These are phyloP conservation scores for Anthrax anthrax DNA, from an alignment of 2,888 invertebrate genomes.

Conservation along the genomic window DNA sequence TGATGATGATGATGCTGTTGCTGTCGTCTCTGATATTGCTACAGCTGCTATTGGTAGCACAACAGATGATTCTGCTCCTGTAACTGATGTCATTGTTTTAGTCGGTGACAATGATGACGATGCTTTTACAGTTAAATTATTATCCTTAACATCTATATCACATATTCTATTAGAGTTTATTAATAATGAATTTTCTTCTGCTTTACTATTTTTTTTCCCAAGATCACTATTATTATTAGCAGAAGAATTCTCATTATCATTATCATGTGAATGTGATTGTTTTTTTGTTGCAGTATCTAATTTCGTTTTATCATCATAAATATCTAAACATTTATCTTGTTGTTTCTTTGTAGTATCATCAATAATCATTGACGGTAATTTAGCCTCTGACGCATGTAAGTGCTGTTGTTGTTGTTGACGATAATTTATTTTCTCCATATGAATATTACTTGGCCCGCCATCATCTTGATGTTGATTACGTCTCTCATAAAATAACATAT, in stretches of 20 bases:
- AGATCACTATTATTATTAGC: slow-evolving; percentile 8
- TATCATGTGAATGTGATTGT: slow-evolving; percentile 6
- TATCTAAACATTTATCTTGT: not conserved
- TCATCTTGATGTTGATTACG: slow-evolving; percentile 29
- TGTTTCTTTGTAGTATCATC: not conserved
- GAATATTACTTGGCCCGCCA: slow-evolving; percentile 7
- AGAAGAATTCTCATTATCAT: slow-evolving; percentile 12
- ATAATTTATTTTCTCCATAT: not conserved
- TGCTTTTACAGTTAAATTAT: slow-evolving; percentile 9
- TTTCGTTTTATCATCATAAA: slow-evolving; percentile 1
- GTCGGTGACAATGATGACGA: not conserved
- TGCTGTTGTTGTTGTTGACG: not conserved
- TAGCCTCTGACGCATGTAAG: slow-evolving; percentile 3
- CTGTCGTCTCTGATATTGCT: not conserved
- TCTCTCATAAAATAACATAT: slow-evolving; percentile 92
- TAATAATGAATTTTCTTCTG: slow-evolving; percentile 7
- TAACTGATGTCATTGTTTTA: not conserved
- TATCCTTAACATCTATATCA: slow-evolving; percentile 27
- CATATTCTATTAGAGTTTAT: slow-evolving; percentile 22
- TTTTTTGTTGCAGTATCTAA: slow-evolving; percentile 5
- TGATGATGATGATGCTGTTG: slow-evolving; percentile 1
- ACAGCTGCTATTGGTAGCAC: not conserved
- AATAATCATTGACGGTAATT: not conserved
- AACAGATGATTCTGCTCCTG: slow-evolving; percentile 1
- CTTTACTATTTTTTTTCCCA: slow-evolving; percentile 9